Evolutionary conservation across 2,888 invertebrate genomes (phyloP).

Genomic region (Stegophylla sp.): DNA sequence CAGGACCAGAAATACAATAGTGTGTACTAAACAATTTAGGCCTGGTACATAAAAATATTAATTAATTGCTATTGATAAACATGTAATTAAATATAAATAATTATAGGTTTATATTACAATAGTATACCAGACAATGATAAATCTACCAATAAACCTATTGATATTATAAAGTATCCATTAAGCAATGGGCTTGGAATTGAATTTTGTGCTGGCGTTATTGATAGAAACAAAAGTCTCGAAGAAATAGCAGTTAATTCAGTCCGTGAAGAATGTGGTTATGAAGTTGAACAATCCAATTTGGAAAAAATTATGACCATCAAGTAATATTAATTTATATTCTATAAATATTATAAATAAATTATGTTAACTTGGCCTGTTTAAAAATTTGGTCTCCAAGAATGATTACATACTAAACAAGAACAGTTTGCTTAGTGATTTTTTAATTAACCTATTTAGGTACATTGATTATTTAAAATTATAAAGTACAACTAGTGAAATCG

Average conservation of each 20-base stretch:
- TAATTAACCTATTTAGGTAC: no score
- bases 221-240: slow-evolving; percentile 75
- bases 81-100: slow-evolving; percentile 1
- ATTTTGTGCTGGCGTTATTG: slow-evolving; percentile 93
- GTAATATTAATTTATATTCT: neutral
- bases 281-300: slow-evolving; percentile 74
- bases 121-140: slow-evolving; percentile 67
- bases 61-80: no score
- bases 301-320: slow-evolving; percentile 68
- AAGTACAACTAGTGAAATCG: no score
- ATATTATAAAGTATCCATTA: slow-evolving; percentile 74
- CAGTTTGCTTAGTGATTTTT: no score
- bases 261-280: slow-evolving; percentile 92
- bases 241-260: slow-evolving; percentile 88
- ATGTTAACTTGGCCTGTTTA: no score
- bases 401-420: no score
- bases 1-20: slow-evolving; percentile 74
- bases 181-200: slow-evolving; percentile 82
- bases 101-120: slow-evolving; percentile 77
- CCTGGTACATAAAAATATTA: slow-evolving; percentile 70
- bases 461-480: no score
- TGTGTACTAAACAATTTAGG: slow-evolving; percentile 91
- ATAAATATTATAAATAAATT: neutral
- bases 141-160: slow-evolving; percentile 66
- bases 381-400: no score